A percentile compares a stretch with the other conserved stretches of the same genome.
These are phyloP conservation scores for Capra hircus DNA, from an alignment of 2,113 vertebrate species.

Conservation along the genomic window DNA sequence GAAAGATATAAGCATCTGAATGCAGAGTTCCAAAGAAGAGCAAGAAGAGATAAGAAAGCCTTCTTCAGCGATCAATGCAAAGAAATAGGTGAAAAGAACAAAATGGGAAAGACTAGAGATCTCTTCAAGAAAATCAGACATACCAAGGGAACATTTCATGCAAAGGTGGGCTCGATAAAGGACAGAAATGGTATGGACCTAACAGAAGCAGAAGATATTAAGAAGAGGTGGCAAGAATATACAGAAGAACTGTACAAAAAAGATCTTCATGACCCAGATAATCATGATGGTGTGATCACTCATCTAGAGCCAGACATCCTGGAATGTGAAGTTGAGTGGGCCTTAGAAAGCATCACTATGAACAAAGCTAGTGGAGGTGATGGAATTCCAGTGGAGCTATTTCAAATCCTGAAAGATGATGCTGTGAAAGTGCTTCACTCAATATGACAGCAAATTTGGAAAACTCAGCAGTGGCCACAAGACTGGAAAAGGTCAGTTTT, in stretches of 20 bases:
- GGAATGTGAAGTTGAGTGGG: background rate
- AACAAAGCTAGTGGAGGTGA: background rate
- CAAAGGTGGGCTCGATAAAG: too few species aligned
- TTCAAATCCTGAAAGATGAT: background rate
- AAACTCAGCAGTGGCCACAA: background rate
- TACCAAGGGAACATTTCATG: background rate
- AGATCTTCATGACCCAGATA: background rate
- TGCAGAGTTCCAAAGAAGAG: too few species aligned
- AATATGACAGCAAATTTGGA: background rate
- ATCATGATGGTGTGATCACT: background rate
- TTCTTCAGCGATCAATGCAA: too few species aligned
- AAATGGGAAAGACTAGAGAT: too few species aligned
- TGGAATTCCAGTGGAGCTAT: background rate
- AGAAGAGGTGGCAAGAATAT: background rate
- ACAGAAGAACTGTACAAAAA: background rate
- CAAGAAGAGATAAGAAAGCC: too few species aligned
- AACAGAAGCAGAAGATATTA: background rate
- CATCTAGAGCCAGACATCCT: background rate
- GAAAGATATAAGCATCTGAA: too few species aligned
- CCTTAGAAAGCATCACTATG: background rate
- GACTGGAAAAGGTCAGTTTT: background rate
- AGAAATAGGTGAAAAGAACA: too few species aligned
- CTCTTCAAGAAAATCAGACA: background rate
- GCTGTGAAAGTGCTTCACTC: background rate
- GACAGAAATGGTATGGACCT: background rate